Conservation (phyloP, 2,113 vertebrate species). For the Myodes glareolus region DNA sequence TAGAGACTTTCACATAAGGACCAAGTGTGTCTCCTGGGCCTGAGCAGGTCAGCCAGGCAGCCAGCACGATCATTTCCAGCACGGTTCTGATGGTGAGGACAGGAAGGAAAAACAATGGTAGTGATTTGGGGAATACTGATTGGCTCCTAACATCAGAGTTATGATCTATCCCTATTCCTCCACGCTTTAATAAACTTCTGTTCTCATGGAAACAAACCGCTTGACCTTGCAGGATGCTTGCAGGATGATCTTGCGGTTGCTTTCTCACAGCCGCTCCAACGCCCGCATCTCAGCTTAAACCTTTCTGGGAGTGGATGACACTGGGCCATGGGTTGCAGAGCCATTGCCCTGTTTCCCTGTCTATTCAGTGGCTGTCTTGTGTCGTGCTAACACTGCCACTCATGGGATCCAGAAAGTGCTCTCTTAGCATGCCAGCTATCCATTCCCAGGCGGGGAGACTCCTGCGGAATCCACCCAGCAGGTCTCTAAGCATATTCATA, state of each 20-base stretch:
- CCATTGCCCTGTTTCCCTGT: fast-evolving
- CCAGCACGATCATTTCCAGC: no score
- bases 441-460: neutral
- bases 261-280: neutral
- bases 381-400: fast-evolving
- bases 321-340: neutral
- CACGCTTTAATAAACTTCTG: neutral
- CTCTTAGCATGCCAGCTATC: neutral
- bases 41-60: no score
- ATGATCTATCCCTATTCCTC: neutral
- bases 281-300: neutral
- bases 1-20: neutral
- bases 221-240: neutral
- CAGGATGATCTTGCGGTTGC: neutral
- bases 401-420: neutral
- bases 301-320: neutral
- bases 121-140: neutral
- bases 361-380: fast-evolving
- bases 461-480: neutral
- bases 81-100: neutral
- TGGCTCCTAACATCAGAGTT: neutral
- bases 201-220: no score
- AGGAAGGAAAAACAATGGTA: neutral
- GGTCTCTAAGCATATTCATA: neutral
- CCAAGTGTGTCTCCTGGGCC: neutral